Evolutionary conservation across 2,888 invertebrate genomes (phyloP).

Genomic region (Microplitis manilae): DNA sequence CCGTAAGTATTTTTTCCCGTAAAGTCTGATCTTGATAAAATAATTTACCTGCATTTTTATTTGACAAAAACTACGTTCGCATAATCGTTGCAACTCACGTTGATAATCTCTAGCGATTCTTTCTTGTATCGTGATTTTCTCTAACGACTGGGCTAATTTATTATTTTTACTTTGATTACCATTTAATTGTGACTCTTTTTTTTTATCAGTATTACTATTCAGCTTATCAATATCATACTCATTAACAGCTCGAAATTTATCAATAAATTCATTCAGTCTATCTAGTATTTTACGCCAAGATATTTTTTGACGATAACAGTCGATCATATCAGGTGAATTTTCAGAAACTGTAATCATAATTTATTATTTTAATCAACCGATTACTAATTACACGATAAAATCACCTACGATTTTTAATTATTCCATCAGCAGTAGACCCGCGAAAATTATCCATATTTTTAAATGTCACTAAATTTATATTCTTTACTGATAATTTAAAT

Average conservation of each 20-base stretch:
- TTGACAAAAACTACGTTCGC: neutral
- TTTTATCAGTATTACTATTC: neutral
- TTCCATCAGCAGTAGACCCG: neutral
- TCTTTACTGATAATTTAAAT: neutral
- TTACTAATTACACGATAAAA: neutral
- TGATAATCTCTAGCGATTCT: neutral
- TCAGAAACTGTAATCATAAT: neutral
- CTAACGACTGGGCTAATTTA: neutral
- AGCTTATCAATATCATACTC: neutral
- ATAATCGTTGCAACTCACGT: neutral
- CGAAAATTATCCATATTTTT: neutral
- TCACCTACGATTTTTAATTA: neutral
- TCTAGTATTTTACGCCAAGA: neutral
- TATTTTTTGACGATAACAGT: neutral
- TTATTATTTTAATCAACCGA: neutral
- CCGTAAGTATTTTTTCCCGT: neutral
- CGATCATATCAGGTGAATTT: neutral
- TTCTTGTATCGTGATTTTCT: neutral
- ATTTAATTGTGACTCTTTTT: neutral
- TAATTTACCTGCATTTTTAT: constrained; percentile 6
- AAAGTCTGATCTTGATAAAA: too few relatives aligned
- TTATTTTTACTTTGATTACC: neutral
- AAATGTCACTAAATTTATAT: neutral
- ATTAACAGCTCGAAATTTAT: neutral
- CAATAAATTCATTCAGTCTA: neutral